Base-by-base conservation (phyloP, 2,797 vertebrate species). In the Poliocrania exsul region DNA sequence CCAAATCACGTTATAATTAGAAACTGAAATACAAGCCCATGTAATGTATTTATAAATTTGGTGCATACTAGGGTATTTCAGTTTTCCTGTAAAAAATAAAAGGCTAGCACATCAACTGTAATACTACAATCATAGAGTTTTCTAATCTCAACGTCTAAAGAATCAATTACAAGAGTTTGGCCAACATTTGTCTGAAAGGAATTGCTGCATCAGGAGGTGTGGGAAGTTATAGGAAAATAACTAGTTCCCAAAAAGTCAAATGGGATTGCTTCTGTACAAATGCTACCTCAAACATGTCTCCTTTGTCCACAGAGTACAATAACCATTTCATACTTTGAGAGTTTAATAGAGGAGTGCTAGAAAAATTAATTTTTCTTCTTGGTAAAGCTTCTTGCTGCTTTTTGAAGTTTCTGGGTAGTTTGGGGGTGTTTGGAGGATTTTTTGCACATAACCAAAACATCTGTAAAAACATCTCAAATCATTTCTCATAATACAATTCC, bases 211-310 rank as follows among this genome's bases (percentile, higher is more conserved):
- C 33, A 81, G 33, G 18, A 81, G 19, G 9, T 35, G 9, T 40
- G 28, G 44, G 10, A 88, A 79, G 49, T 53, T 31, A 72, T 15
- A 67, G 31, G 16, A 81, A 85, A 85, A 44, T 17, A 80, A 81
- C 16, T 47, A 54, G 13, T 35, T 66, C 23, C 17, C 24, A 77
- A 26, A 66, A 73, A 81, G 20, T 16, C 20, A 91, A 40, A 38
- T 10, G 31, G 28, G 23, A 82, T 40, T 60, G 16, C 23, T 61
- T 35, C 58, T 56, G 25, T 44, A 49, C 18, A 90, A 65, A 72
- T 35, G 8, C 0, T 23, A 23, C n/a, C 21, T 50, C 38, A 14
- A 58, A 24, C 17, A 54, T 0, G 0, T 42, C 58, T 46, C 10
- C 50, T 86, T 61, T 69, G 28, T 37, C 42, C 3, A 2, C 61